Conservation (phyloP, 2,113 vertebrate genomes). For the Ammodytes marinus region DNA sequence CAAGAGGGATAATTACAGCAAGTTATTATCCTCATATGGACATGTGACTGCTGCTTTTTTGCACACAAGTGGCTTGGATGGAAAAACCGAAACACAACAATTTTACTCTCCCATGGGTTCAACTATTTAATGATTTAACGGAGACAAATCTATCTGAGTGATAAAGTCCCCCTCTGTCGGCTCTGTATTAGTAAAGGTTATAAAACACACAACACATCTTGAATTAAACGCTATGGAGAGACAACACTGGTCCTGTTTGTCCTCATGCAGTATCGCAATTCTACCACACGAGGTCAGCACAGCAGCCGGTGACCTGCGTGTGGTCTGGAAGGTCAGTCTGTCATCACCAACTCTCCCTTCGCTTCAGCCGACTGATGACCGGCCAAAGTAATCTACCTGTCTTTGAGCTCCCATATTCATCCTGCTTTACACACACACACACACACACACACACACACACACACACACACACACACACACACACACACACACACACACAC, state of each 20-base stretch:
- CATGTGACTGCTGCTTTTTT: not conserved
- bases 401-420: slow-evolving; percentile 53
- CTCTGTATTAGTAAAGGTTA: not conserved
- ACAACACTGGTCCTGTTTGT: not conserved
- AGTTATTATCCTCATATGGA: not conserved
- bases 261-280: slow-evolving; percentile 14
- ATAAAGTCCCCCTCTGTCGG: not conserved
- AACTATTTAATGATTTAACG: no score
- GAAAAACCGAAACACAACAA: not conserved
- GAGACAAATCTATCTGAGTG: no score
- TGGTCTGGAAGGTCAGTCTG: slow-evolving; percentile 63
- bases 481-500: slow-evolving; percentile 12
- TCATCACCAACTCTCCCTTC: slow-evolving; percentile 58
- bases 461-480: slow-evolving; percentile 19
- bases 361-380: slow-evolving; percentile 61
- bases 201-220: not conserved
- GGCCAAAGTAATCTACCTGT: slow-evolving; percentile 78
- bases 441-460: slow-evolving; percentile 33
- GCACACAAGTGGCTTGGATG: not conserved
- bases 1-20: not conserved
- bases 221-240: not conserved
- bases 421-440: slow-evolving; percentile 23
- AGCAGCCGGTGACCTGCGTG: slow-evolving; percentile 58
- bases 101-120: no score
- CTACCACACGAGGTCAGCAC: slow-evolving; percentile 75